A percentile compares a stretch with the other conserved stretches of the same genome.
Evolutionary conservation across 2,797 vertebrate genomes (phyloP).

Genomic region (Gorsachius magnificus): DNA sequence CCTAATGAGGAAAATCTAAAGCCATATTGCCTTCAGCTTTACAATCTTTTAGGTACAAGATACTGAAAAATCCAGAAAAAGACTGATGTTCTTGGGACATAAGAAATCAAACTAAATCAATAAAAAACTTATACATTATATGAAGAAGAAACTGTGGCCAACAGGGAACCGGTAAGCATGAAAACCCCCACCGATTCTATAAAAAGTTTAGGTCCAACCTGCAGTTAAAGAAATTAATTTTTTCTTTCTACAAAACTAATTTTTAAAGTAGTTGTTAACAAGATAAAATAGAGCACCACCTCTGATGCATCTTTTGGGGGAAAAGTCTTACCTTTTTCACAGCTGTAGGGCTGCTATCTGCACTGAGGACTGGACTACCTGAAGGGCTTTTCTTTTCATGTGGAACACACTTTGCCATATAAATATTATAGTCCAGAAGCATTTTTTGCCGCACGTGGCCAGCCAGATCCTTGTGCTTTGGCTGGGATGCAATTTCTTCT

Average conservation of each 20-base stretch:
- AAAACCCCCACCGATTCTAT: background rate
- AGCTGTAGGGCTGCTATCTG: conserved; percentile 88
- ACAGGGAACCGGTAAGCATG: background rate
- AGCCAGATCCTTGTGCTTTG: conserved; percentile 81
- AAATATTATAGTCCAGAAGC: conserved; percentile 88
- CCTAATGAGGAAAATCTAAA: background rate
- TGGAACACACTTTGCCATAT: conserved; percentile 90
- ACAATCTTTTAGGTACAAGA: background rate
- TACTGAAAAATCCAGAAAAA: background rate
- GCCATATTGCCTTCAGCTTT: background rate
- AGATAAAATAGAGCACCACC: background rate
- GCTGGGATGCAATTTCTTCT: conserved; percentile 85
- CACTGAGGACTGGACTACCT: conserved; percentile 82
- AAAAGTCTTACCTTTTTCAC: conserved; percentile 86
- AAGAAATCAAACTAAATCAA: background rate
- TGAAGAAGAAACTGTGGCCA: background rate
- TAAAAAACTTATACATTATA: background rate
- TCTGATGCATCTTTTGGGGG: background rate
- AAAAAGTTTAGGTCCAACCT: background rate
- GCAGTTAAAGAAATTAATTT: background rate
- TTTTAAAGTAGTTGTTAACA: background rate
- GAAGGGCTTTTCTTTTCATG: conserved; percentile 77
- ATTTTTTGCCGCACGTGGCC: conserved; percentile 78
- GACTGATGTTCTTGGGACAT: background rate
- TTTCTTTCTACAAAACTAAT: background rate